Base-by-base conservation (phyloP, 2,888 invertebrate genomes). In the Aspidapion aeneum region DNA sequence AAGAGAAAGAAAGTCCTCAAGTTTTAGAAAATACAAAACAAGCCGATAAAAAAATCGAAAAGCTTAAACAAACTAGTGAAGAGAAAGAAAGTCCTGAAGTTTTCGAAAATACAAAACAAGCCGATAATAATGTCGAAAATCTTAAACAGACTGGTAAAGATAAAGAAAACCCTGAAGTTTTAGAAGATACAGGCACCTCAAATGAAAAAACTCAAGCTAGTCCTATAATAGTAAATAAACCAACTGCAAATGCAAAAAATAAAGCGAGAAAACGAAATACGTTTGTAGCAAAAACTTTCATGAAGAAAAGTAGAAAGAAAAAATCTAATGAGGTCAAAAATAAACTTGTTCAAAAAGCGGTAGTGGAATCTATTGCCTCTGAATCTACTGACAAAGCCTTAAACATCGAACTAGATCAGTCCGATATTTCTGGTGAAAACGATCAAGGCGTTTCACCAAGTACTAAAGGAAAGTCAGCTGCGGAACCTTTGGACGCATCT, bases 361-460 rank as follows among this genome's bases (percentile, higher is more conserved):
- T 35, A 3, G 3, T 12, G 12, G 12, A 3, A 35, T 12, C 35
- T 35, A 12, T 35, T 35, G 3, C 35, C 19, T 18, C 20, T 35
- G 12, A 35, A 35, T 35, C 35, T 35, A 12, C 35, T 35, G 12
- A 3, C 3, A 35, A 35, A 7, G 5, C 48, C 1, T 7, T 18
- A 21, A 59, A 64, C 9, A 12, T 2, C 19, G 56, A 60, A 22
- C 58, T 61, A 19, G 66, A 69, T 57, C 64, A 63, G 12, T 35
- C 35, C 12, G 35, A 35, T 12, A 35, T 35, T 35, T 35, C 12
- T 7, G 12, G 35, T 35, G 35, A 35, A 35, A 35, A 12, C 35
- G 35, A 35, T 35, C 35, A 35, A 35, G 12, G 5, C 3, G 12
- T 35, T 35, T 35, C 35, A 12, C 3, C 35, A 12, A 35, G 35